Conservation (phyloP, 1,140 invertebrate genomes). For the Lanistes nyassanus region DNA sequence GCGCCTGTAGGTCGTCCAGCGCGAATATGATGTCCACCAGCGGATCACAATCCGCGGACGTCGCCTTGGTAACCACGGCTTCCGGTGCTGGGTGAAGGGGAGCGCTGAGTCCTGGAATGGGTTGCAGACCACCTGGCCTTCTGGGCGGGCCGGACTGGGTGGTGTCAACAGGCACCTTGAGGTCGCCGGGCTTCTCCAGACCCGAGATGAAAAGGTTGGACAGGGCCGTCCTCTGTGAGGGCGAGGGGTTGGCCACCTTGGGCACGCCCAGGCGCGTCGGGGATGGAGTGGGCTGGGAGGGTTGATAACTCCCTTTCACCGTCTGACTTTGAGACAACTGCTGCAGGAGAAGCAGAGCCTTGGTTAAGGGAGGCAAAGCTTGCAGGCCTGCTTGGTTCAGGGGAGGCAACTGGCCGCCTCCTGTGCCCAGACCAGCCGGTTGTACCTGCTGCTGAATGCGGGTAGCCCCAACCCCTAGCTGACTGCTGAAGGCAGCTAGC, state of each 20-base stretch:
- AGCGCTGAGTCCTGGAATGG: constrained; percentile 8
- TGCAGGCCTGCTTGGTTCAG: background rate
- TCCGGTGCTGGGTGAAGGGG: background rate
- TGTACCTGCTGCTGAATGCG: background rate
- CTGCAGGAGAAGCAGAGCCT: background rate
- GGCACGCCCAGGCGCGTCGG: background rate
- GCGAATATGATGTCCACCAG: constrained; percentile 22
- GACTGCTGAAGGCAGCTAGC: too few relatives aligned
- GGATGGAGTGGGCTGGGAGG: background rate
- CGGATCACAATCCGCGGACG: background rate
- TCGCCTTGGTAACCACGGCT: background rate
- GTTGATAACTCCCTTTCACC: background rate
- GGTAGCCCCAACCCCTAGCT: too few relatives aligned
- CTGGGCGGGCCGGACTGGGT: background rate
- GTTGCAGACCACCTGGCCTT: background rate
- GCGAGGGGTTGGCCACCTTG: background rate
- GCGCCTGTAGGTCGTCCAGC: constrained; percentile 13
- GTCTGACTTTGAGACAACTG: background rate
- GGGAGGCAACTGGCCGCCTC: background rate
- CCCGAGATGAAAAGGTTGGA: constrained; percentile 19
- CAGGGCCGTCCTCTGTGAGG: constrained; percentile 1
- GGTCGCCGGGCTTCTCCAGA: background rate
- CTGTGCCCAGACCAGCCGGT: background rate
- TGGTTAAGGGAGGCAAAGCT: background rate
- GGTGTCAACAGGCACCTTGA: background rate